Evolutionary conservation across 2,797 vertebrate genomes (phyloP), one percentile per base, ranked within the genome.

Genomic region (Sebastes nivosus): DNA sequence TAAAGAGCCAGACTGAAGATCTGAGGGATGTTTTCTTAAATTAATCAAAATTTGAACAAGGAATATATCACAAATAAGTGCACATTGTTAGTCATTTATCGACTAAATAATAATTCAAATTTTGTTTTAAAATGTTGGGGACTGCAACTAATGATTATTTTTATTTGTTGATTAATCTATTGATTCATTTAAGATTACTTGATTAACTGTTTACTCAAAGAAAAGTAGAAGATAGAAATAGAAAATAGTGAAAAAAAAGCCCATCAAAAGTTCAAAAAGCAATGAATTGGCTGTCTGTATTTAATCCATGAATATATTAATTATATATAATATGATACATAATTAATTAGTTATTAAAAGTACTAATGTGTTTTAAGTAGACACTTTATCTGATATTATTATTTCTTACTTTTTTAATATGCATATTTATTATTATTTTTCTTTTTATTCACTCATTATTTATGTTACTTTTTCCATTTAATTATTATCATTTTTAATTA

Each of bases 1-100:
- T 30, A 29, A 67, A 71, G 68, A 82, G 59, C 50, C 22, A 80
- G 79, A 84, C 55, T 30, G 46, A 72, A 13, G 22, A 67, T 52
- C 24, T 34, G 4, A 77, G 16, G 30, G 30, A 52, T 59, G 27
- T 50, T 58, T 64, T 38, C 29, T 63, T 29, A 9, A 20, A 32
- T 38, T 0, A 70, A 71, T 75, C 14, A 64, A 27, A 38, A n/a
- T 42, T 65, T 10, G 42, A 72, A 68, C 0, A 0, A 16, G 11
- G 20, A 20, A n/a, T 24, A 4, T 18, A 25, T 36, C 27, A 16
- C 2, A 1, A 60, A 27, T 29, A 34, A 50, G 22, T 32, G 22
- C 34, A 9, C 16, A 13, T 5, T n/a, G 2, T 32, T 46, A 20
- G 9, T 68, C 1, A 22, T 63, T 67, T 30, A 18, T 50, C 2